These are phyloP conservation scores for Pandemis cinnamomeana DNA, from an alignment of 2,888 invertebrate genomes.

Conservation along the genomic window DNA sequence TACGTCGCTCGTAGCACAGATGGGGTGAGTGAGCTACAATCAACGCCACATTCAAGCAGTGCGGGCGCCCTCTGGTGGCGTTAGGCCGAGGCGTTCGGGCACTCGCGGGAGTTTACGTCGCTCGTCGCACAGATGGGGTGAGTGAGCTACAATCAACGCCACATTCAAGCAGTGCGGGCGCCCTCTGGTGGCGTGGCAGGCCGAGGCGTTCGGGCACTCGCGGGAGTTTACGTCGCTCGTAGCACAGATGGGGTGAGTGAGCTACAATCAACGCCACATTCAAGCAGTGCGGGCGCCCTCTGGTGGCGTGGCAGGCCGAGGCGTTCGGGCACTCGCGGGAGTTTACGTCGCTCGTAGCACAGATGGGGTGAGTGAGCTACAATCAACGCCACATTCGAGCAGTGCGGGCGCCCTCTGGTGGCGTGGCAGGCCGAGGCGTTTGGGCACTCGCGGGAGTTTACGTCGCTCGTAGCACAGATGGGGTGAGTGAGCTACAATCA, in stretches of 20 bases:
- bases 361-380: slow-evolving; percentile 74
- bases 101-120: slow-evolving; percentile 89
- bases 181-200: slow-evolving; percentile 90
- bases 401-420: slow-evolving; percentile 88
- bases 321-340: slow-evolving; percentile 93
- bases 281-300: slow-evolving; percentile 88
- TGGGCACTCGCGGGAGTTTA: slow-evolving; percentile 93
- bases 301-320: slow-evolving; percentile 91
- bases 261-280: slow-evolving; percentile 87
- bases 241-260: slow-evolving; percentile 85
- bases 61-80: slow-evolving; percentile 88
- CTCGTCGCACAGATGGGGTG: slow-evolving; percentile 87
- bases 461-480: slow-evolving; percentile 87
- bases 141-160: slow-evolving; percentile 70
- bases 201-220: slow-evolving; percentile 93
- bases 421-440: slow-evolving; percentile 93
- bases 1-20: slow-evolving; percentile 88
- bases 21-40: slow-evolving; percentile 71
- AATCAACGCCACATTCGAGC: slow-evolving; percentile 87
- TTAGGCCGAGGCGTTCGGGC: slow-evolving; percentile 71
- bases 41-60: slow-evolving; percentile 87
- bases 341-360: slow-evolving; percentile 89
- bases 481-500: slow-evolving; percentile 86
- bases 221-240: slow-evolving; percentile 92
- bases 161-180: slow-evolving; percentile 88